These are phyloP conservation scores for Microcebus tavaratra DNA, from an alignment of 2,113 vertebrate species.

Conservation along the genomic window DNA sequence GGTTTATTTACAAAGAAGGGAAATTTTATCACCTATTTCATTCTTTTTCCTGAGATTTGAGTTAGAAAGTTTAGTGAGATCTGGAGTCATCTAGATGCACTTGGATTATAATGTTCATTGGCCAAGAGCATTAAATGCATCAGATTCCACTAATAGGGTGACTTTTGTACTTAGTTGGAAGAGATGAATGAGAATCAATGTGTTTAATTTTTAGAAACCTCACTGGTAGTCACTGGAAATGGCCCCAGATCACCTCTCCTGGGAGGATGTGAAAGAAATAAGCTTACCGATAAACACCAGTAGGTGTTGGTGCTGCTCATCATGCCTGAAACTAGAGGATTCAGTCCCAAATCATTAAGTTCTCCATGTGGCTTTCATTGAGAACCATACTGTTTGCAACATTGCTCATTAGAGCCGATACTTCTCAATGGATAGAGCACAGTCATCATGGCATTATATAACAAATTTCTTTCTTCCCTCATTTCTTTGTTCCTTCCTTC, in stretches of 20 bases:
- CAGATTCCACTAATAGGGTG: background rate
- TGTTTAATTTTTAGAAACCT: background rate
- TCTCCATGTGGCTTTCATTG: background rate
- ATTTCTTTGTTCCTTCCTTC: background rate
- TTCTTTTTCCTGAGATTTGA: background rate
- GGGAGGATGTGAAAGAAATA: background rate
- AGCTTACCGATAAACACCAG: background rate
- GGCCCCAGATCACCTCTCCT: background rate
- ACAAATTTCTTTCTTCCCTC: background rate
- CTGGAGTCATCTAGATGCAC: background rate
- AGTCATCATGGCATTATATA: background rate
- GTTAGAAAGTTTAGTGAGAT: no score
- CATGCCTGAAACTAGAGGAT: background rate
- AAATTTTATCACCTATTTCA: background rate
- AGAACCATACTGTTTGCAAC: background rate
- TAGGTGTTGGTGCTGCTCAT: background rate
- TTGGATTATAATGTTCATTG: background rate
- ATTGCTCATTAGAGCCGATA: background rate
- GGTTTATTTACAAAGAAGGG: background rate
- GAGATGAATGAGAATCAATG: background rate
- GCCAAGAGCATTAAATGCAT: background rate
- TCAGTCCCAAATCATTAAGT: background rate
- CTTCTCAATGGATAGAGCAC: background rate
- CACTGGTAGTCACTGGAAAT: background rate
- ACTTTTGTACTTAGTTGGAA: background rate